Evolutionary conservation across 2,113 vertebrate species (phyloP), one percentile per base, ranked within the genome.

Genomic region (Mandrillus leucophaeus): DNA sequence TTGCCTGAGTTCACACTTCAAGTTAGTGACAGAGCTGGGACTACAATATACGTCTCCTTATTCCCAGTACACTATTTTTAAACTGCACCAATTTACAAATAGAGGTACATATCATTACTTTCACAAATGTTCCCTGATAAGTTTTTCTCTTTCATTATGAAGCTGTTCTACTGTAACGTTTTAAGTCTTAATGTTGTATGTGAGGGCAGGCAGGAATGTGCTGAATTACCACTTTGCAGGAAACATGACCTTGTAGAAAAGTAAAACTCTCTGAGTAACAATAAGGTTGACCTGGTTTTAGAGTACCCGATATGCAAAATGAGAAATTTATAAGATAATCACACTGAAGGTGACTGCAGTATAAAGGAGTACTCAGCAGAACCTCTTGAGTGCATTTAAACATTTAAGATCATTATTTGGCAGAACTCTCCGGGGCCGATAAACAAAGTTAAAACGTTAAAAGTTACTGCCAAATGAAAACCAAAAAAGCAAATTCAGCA

Each of bases 391-490:
- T 78, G 9, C 76, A 88, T 90, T 93, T 87, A 97, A 88, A n/a
- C 50, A 89, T 94, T 95, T 95, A 93, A 61, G 66, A 93, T 96
- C 61, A 95, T 96, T 97, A 95, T 90, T 96, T 95, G 61, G 79
- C 40, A 97, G 89, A 97, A 96, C 10, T 35, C 75, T 89, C 79
- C 73, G 75, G 83, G 87, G 57, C 50, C 88, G 38, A 96, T 40
- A 96, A 97, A 95, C 50, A 92, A 95, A 86, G 66, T 92, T 68
- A 96, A 96, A 97, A 87, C 80, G 17, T 32, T 96, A 82, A 96
- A 50, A 93, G 38, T 17, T 66, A 82, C 13, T 95, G 83, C 92
- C 96, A 96, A 94, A 80, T 92, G 82, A 96, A 91, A 79, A 89
- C 73, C 52, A 96, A 83, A 70, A 88, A 83, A n/a, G 43, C 13